Evolutionary conservation across 2,113 vertebrate species (phyloP).

Genomic region (Cygnus atratus): DNA sequence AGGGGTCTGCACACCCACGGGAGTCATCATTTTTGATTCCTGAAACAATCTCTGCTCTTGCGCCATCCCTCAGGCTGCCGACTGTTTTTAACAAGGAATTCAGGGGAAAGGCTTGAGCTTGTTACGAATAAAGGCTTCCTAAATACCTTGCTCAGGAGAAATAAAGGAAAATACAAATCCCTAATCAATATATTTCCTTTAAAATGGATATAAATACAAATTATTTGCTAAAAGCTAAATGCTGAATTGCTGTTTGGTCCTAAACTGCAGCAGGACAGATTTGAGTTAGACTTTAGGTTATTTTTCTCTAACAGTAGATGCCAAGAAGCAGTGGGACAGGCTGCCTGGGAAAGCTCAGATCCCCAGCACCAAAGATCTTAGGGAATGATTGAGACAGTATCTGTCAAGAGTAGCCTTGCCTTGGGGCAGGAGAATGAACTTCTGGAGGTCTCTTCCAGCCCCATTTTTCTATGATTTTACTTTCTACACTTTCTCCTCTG

Average conservation of each 20-base stretch:
- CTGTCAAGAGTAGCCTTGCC: not conserved
- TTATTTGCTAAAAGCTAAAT: not conserved
- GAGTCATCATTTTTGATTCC: not conserved
- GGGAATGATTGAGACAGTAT: not conserved
- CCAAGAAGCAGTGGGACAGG: fast-evolving
- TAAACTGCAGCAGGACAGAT: not conserved
- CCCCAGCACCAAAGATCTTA: fast-evolving
- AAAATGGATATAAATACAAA: not conserved
- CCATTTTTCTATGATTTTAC: not conserved
- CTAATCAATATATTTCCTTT: not conserved
- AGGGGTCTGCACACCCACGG: not conserved
- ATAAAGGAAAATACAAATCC: not conserved
- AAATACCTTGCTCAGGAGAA: not conserved
- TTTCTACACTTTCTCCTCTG: not conserved
- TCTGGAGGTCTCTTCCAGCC: not conserved
- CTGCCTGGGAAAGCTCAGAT: not conserved
- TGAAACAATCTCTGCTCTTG: not conserved
- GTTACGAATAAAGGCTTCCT: not conserved
- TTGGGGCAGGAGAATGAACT: not conserved
- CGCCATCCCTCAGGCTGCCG: not conserved
- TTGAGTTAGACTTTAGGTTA: not conserved
- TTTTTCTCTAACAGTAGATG: not conserved
- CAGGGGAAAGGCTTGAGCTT: not conserved
- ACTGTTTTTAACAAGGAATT: not conserved
- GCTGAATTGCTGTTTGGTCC: not conserved